These are phyloP conservation scores for Lamellibrachia satsuma DNA, from an alignment of 2,888 invertebrate genomes.

Conservation along the genomic window DNA sequence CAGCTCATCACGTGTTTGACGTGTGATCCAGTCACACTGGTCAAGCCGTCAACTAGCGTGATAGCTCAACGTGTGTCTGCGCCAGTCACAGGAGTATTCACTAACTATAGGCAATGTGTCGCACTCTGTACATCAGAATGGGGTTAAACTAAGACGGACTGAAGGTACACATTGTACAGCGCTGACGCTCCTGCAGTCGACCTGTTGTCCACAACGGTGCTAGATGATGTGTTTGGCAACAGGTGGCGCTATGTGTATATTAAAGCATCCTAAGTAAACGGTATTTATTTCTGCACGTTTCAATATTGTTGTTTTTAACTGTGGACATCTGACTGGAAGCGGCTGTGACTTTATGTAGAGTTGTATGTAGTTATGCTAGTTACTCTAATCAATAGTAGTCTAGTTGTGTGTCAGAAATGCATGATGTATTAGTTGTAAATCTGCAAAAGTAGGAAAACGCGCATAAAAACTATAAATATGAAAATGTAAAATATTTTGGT, in stretches of 20 bases:
- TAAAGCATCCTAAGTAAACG: not conserved
- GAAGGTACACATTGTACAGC: not conserved
- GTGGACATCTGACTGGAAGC: not conserved
- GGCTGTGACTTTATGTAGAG: not conserved
- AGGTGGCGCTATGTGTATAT: not conserved
- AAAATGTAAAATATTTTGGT: conserved; percentile 9
- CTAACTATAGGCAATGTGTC: too few relatives aligned
- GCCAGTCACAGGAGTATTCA: too few relatives aligned
- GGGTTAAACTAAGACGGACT: not conserved
- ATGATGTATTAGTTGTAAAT: not conserved
- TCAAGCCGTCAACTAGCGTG: too few relatives aligned
- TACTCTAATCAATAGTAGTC: not conserved
- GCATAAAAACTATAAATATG: conserved; percentile 6
- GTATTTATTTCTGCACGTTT: not conserved
- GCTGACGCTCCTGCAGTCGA: not conserved
- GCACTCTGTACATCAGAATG: not conserved
- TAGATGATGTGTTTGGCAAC: not conserved
- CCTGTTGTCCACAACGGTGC: not conserved
- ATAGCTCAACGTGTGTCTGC: too few relatives aligned
- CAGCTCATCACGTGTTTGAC: too few relatives aligned
- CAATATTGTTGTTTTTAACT: not conserved
- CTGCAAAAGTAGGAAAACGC: not conserved
- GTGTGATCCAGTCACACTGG: too few relatives aligned
- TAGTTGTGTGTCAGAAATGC: not conserved
- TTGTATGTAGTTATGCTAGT: not conserved